Conservation (phyloP, 2,888 invertebrate genomes). For the Chloroclystis v-ata region DNA sequence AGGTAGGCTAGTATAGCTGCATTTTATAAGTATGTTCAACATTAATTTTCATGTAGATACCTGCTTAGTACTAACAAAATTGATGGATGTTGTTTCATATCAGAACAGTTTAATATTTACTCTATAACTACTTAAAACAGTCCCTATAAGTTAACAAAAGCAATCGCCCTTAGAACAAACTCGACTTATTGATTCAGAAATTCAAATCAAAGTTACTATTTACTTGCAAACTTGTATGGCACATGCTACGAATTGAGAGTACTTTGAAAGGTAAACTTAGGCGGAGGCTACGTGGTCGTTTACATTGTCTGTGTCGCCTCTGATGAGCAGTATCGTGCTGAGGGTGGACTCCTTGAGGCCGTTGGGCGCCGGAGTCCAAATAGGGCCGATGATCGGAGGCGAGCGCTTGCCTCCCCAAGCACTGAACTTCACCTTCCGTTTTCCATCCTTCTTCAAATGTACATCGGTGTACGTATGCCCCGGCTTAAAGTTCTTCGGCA, state of each 20-base stretch:
- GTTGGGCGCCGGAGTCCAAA: constrained; percentile 60
- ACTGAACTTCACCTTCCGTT: constrained; percentile 70
- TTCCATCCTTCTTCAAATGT: constrained; percentile 64
- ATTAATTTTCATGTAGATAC: no score
- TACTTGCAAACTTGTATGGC: constrained; percentile 27
- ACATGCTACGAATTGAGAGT: constrained; percentile 16
- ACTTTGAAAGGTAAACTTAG: neutral
- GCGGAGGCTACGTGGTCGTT: constrained; percentile 26
- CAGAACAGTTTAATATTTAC: constrained; percentile 12
- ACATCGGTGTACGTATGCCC: constrained; percentile 64
- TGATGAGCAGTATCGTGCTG: constrained; percentile 54
- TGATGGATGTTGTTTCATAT: neutral
- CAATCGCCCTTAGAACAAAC: constrained; percentile 14
- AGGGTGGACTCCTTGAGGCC: constrained; percentile 52
- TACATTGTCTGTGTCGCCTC: constrained; percentile 44
- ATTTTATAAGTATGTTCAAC: no score
- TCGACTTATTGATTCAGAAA: constrained; percentile 15
- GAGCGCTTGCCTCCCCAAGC: constrained; percentile 71
- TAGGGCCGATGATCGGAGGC: constrained; percentile 69
- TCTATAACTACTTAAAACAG: constrained; percentile 7
- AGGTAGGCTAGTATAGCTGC: no score
- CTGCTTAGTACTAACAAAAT: no score
- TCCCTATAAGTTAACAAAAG: constrained; percentile 17
- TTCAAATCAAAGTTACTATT: constrained; percentile 20
- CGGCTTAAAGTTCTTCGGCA: constrained; percentile 55